A percentile compares a stretch with the other conserved stretches of the same genome.
Evolutionary conservation across 2,797 vertebrate genomes (phyloP).

Genomic region (Remorina albescens): DNA sequence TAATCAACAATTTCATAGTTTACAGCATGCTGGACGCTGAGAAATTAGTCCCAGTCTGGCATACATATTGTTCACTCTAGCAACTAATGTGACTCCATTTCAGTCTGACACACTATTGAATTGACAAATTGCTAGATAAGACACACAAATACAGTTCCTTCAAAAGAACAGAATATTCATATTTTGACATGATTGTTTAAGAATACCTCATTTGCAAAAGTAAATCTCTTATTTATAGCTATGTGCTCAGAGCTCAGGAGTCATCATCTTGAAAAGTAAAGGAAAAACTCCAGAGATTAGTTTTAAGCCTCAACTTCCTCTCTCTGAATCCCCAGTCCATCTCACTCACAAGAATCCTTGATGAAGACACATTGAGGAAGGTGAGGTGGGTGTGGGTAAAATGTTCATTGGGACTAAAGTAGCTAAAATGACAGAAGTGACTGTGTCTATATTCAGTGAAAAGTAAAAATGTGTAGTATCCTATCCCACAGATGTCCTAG

Average conservation of each 20-base stretch:
- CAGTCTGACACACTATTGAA: conserved; percentile 35
- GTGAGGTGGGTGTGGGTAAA: conserved; percentile 15
- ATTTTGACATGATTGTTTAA: background rate
- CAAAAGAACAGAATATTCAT: conserved; percentile 1
- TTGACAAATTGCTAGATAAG: conserved; percentile 44
- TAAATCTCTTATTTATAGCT: background rate
- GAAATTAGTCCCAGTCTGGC: conserved; percentile 37
- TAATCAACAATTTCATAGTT: conserved; percentile 57
- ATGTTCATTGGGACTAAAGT: conserved; percentile 8
- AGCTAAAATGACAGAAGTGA: conserved; percentile 1
- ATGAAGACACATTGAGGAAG: conserved; percentile 5
- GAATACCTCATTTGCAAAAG: background rate
- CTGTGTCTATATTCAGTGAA: conserved; percentile 29
- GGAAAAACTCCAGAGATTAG: conserved; percentile 28
- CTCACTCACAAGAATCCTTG: conserved; percentile 19
- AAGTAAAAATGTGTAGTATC: conserved; percentile 62
- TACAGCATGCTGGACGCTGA: conserved; percentile 23
- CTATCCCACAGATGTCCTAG: conserved; percentile 68
- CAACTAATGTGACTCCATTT: conserved; percentile 12
- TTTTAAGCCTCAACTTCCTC: conserved; percentile 31
- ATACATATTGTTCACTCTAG: conserved; percentile 15
- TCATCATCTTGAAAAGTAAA: conserved; percentile 4
- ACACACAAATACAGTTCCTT: background rate
- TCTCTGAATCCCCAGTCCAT: background rate
- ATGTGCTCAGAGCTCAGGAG: background rate